Evolutionary conservation across 2,888 invertebrate genomes (phyloP).

Genomic region (Lissocephala sabroskyi): DNA sequence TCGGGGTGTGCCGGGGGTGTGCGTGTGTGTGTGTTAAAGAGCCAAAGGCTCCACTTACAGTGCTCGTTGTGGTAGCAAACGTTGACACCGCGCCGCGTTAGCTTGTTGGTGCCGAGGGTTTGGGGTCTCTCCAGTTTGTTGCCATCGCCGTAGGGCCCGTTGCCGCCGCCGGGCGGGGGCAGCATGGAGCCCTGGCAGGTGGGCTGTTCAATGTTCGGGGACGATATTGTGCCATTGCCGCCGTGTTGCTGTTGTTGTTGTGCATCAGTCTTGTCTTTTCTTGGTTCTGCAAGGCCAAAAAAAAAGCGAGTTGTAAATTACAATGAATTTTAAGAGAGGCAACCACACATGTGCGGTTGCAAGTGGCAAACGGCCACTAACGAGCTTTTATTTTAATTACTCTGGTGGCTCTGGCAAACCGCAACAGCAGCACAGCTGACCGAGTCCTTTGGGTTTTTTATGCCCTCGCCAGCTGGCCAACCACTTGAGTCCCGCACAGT

Average conservation of each 20-base stretch:
- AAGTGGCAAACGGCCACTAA: slow-evolving; percentile 30
- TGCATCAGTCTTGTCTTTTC: slow-evolving; percentile 92
- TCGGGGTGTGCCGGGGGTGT: slow-evolving; percentile 9
- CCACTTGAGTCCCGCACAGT: too few relatives aligned
- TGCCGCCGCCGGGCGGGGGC: slow-evolving; percentile 73
- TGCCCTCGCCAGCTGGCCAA: too few relatives aligned
- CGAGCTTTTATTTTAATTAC: slow-evolving; percentile 62
- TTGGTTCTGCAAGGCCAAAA: slow-evolving; percentile 89
- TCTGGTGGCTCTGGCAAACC: slow-evolving; percentile 26
- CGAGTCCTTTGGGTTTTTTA: slow-evolving; percentile 19
- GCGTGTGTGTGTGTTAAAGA: slow-evolving; percentile 25
- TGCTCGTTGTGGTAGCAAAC: slow-evolving; percentile 87
- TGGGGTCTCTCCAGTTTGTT: slow-evolving; percentile 85
- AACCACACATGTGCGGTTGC: background rate
- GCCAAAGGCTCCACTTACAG: slow-evolving; percentile 77
- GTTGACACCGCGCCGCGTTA: slow-evolving; percentile 79
- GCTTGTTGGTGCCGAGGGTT: slow-evolving; percentile 83
- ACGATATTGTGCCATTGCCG: slow-evolving; percentile 76
- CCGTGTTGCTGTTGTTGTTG: slow-evolving; percentile 63
- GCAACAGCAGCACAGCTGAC: too few relatives aligned
- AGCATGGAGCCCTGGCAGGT: slow-evolving; percentile 71
- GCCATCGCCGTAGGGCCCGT: slow-evolving; percentile 39
- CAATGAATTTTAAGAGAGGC: too few relatives aligned
- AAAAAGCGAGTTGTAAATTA: too few relatives aligned
- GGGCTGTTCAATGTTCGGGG: slow-evolving; percentile 76